Base-by-base conservation (phyloP, 1,140 invertebrate species). In the Lineus longissimus region DNA sequence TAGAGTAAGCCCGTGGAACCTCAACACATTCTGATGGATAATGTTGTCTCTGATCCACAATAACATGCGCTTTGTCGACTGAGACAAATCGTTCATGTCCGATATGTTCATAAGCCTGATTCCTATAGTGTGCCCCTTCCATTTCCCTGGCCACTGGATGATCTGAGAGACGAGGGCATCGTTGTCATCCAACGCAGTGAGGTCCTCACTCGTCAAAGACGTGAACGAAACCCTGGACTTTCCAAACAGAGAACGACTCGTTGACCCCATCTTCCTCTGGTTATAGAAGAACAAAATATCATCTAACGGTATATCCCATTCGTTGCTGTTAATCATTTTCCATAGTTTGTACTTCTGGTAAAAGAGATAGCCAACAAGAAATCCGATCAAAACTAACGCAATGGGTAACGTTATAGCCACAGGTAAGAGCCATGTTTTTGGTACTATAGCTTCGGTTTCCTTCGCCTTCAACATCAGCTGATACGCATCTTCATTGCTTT, bases 71-170 rank as follows among this genome's bases (percentile, higher is more conserved):
- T 70, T 69, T 40, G 68, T 65, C 13, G 47, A 15, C 54, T 31
- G 55, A 43, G 67, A 29, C 56, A 59, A 30, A 27, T 29, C 27
- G 22, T 30, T 43, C 36, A 71, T 22, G 27, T 66, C 56, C 30
- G 51, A 43, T 33, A 72, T 4, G 23, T 72, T 63, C 47, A 70
- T 9, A 17, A 73, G 51, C 22, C 70, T 30, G 6, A 73, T 59
- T 1, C 71, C 69, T 4, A 74, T 61, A 2, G 40, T 59, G 47
- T 67, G 59, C 22, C 59, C 63, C 27, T 69, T 67, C 55, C 64
- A 73, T 62, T 64, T 71, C 2, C 71, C 73, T 4, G 75, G 75
- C 73, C 75, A 76, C 51, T 76, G 75, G 23, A 76, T 58, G 23
- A 76, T 67, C 19, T 76, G 67, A 2, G 19, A 27, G 6, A 47